phyloP scores from a whole-genome alignment of 2,797 vertebrate species.

The Aselliscus stoliczkanus region DNA sequence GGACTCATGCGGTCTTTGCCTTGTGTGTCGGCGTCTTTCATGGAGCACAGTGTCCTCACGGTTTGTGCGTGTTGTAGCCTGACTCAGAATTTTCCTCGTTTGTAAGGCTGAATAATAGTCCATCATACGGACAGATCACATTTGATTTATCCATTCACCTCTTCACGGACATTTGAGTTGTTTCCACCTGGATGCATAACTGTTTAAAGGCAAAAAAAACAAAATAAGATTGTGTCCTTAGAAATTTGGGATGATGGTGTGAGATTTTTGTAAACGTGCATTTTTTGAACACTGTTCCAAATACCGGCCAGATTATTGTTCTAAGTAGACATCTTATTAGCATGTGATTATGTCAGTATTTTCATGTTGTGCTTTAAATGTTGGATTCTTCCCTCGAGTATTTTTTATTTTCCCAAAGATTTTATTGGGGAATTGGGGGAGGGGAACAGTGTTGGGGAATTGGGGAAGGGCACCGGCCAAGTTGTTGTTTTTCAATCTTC shows the following conservation, averaged over 20 bases:
- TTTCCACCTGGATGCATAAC: background rate
- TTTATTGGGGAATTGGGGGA: too few relatives aligned
- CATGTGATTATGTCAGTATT: background rate
- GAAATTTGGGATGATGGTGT: background rate
- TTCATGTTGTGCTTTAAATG: background rate
- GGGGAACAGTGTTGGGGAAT: too few relatives aligned
- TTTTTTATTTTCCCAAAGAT: too few relatives aligned
- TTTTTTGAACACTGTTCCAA: background rate
- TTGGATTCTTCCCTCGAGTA: background rate
- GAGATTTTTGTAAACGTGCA: background rate
- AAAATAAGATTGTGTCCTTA: background rate
- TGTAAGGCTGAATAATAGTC: background rate
- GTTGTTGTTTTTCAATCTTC: too few relatives aligned
- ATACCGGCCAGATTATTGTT: background rate
- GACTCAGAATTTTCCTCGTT: background rate
- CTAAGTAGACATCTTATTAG: background rate
- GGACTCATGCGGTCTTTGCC: background rate
- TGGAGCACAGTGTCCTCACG: background rate
- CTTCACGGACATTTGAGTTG: background rate
- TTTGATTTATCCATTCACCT: background rate
- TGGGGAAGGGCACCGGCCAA: too few relatives aligned
- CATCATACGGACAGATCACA: background rate
- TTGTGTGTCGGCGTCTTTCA: too few relatives aligned
- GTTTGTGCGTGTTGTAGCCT: background rate
- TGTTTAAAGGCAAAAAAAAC: background rate